Evolutionary conservation across 2,797 vertebrate genomes (phyloP), one percentile per base, ranked within the genome.

Genomic region (Centroberyx gerrardi): DNA sequence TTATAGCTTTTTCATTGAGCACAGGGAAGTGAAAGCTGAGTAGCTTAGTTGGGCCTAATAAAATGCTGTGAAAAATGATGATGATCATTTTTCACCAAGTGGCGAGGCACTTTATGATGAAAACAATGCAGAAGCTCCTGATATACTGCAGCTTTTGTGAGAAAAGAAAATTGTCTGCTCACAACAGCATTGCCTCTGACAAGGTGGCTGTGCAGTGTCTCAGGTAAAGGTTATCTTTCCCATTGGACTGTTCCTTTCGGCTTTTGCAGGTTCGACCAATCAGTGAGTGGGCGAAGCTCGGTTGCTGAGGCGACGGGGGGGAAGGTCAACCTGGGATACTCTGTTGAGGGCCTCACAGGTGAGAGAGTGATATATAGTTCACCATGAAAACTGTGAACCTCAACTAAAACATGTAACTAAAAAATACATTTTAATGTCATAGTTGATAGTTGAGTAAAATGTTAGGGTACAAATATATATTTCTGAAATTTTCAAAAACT

Each of bases 321-420:
- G 36, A 82, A 68, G 40, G 61, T 89, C 77, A 95, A 95, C 86
- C 22, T 76, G 66, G 94, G 89, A 59, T 95, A 90, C 68, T 72
- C 78, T 1, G 67, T 12, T 27, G 93, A 94, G 9, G 82, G 40
- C 22, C 10, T 63, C 67, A 72, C 80, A 88, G 90, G 94, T 95
- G 77, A 90, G 87, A 42, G 6, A 68, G 28, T 22, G 8, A 68
- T 33, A 15, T 40, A 15, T 4, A 5, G 44, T 56, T 61, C 18
- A 74, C 10, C 4, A 6, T 51, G 28, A 61, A 10, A 14, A 63
- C 7, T 40, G 10, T 42, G 14, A 63, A 42, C 9, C n/a, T 61
- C 6, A 60, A 28, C 18, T 28, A 4, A 14, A 44, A 7, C 33
- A 33, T 33, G 33, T 33, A 33, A 33, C 33, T 7, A 33, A 33